phyloP scores from a whole-genome alignment of 2,797 vertebrate species.

The Passerculus sandwichensis region DNA sequence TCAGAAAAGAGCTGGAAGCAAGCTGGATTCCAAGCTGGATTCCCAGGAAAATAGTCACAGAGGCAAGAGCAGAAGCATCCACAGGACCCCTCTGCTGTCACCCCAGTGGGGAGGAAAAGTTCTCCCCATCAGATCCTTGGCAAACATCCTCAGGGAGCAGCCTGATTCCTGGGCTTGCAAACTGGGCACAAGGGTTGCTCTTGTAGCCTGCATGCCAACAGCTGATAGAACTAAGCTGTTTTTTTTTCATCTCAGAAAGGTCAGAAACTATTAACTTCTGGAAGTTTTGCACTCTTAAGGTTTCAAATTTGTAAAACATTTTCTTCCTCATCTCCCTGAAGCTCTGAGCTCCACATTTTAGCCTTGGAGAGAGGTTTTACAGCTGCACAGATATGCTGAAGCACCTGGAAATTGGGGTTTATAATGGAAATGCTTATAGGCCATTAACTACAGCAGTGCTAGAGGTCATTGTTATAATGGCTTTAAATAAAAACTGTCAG shows the following conservation, averaged over 20 bases:
- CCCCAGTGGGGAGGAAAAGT: neutral
- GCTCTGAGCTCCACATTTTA: constrained; percentile 16
- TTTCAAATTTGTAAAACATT: constrained; percentile 45
- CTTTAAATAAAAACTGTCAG: constrained; percentile 66
- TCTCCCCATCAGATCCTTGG: neutral
- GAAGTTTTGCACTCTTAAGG: constrained; percentile 26
- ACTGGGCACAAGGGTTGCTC: neutral
- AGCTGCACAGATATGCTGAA: constrained; percentile 33
- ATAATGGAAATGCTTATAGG: constrained; percentile 62
- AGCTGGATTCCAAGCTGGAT: neutral
- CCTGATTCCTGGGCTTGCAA: neutral
- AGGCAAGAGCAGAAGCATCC: neutral
- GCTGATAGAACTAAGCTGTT: neutral
- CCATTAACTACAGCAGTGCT: constrained; percentile 58
- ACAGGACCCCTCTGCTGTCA: neutral
- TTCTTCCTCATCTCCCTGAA: constrained; percentile 29
- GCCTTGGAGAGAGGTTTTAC: constrained; percentile 44
- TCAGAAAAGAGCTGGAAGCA: neutral
- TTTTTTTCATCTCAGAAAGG: neutral
- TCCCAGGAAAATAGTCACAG: neutral
- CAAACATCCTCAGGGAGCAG: neutral
- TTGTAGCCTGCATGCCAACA: neutral
- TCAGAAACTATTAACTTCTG: constrained; percentile 61
- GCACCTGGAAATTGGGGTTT: constrained; percentile 55
- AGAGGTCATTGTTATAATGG: constrained; percentile 40